A percentile compares a stretch with the other conserved stretches of the same genome.
These are phyloP conservation scores for Emydura subglobosa DNA, from an alignment of 2,113 vertebrate species.

Conservation along the genomic window DNA sequence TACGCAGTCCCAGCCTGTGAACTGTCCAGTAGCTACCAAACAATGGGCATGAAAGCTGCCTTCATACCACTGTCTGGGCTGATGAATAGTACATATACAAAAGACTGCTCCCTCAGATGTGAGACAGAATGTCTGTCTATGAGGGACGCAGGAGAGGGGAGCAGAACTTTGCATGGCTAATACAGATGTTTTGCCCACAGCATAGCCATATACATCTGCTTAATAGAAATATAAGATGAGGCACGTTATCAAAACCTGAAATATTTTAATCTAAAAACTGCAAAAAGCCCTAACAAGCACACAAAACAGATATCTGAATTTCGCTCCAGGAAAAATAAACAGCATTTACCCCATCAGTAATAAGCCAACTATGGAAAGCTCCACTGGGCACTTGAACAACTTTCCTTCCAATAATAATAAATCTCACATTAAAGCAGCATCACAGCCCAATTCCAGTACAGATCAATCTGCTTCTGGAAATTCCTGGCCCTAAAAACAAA, in stretches of 20 bases:
- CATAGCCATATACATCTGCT: accelerated
- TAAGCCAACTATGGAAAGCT: neutral
- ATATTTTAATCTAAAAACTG: neutral
- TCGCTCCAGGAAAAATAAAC: neutral
- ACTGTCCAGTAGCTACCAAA: neutral
- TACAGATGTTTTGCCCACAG: neutral
- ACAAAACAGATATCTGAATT: neutral
- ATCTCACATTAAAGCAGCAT: neutral
- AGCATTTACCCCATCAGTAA: neutral
- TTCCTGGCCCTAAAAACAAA: conserved; percentile 5
- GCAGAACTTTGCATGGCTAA: neutral
- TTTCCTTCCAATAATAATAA: neutral
- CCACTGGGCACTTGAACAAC: accelerated
- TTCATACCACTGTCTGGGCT: neutral
- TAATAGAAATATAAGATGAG: neutral
- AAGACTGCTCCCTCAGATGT: accelerated
- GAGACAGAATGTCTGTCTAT: neutral
- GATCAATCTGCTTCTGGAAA: neutral
- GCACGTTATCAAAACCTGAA: neutral
- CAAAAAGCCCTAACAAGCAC: neutral
- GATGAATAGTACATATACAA: neutral
- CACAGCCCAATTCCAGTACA: neutral
- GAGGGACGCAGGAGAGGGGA: neutral
- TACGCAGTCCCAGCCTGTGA: neutral
- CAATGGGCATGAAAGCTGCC: accelerated